These are phyloP conservation scores for Calidris pugnax DNA, from an alignment of 2,113 vertebrate species.

Conservation along the genomic window DNA sequence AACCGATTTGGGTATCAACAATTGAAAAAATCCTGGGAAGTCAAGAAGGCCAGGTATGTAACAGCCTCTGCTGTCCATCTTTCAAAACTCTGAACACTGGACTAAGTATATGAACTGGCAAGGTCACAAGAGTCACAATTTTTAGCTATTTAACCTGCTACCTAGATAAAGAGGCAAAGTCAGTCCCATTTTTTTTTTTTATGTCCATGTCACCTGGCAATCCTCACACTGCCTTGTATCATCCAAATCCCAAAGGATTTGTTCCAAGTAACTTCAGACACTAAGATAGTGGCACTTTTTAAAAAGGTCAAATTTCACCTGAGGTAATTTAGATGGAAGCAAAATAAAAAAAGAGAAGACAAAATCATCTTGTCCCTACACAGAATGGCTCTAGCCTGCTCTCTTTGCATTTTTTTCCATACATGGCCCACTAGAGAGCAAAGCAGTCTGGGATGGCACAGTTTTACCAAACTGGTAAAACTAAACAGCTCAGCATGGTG, in stretches of 20 bases:
- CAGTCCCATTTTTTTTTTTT: not conserved
- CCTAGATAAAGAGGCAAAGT: not conserved
- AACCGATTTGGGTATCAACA: not conserved
- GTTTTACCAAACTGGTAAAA: not conserved
- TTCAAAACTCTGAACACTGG: not conserved
- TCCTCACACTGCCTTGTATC: not conserved
- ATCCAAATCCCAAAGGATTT: not conserved
- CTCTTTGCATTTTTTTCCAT: not conserved
- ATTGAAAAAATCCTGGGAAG: not conserved
- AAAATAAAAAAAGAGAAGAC: not conserved
- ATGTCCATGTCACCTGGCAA: not conserved
- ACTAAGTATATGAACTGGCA: not conserved
- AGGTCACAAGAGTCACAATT: not conserved
- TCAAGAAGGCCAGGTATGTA: not conserved
- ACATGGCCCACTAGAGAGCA: not conserved
- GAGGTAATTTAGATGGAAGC: not conserved
- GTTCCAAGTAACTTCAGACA: not conserved
- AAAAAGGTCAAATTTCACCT: not conserved
- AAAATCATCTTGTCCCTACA: not conserved
- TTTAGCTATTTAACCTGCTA: not conserved
- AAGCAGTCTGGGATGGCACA: not conserved
- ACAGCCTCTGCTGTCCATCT: not conserved
- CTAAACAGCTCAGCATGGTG: not conserved
- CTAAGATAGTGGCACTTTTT: not conserved
- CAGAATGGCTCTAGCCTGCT: not conserved